Conservation (phyloP, 2,888 invertebrate genomes). For the Lasioglossum calceatum region DNA sequence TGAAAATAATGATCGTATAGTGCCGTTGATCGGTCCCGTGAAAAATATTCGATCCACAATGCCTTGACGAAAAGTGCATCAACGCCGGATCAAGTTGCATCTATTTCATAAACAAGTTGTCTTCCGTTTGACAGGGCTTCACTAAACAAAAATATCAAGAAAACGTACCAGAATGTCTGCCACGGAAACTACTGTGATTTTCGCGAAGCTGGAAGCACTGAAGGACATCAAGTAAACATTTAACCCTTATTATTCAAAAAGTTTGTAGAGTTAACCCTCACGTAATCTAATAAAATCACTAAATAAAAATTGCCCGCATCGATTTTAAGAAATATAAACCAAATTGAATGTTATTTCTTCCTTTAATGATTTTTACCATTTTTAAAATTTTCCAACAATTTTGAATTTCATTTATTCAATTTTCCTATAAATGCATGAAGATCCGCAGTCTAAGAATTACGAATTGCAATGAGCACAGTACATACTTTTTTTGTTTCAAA, state of each 20-base stretch:
- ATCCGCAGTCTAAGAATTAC: background rate
- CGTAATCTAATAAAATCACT: background rate
- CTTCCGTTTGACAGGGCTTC: constrained; percentile 25
- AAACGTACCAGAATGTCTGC: constrained; percentile 87
- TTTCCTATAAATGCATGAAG: too few species aligned
- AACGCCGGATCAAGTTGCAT: background rate
- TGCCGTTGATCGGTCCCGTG: background rate
- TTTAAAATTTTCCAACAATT: too few species aligned
- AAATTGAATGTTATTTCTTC: too few species aligned
- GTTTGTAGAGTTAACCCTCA: background rate
- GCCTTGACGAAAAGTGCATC: constrained; percentile 44
- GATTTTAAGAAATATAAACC: too few species aligned
- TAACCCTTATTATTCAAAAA: background rate
- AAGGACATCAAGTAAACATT: constrained; percentile 94
- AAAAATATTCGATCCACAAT: constrained; percentile 26
- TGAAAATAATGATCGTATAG: constrained; percentile 19
- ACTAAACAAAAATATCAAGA: constrained; percentile 29
- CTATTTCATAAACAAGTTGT: constrained; percentile 40
- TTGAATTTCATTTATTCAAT: too few species aligned
- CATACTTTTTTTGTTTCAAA: background rate
- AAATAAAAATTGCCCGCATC: too few species aligned
- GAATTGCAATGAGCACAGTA: background rate
- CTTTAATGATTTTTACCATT: too few species aligned
- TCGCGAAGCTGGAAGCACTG: constrained; percentile 96
- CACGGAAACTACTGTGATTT: constrained; percentile 93